A percentile compares a stretch with the other conserved stretches of the same genome.
These are phyloP conservation scores for Passerculus sandwichensis DNA, from an alignment of 2,797 vertebrate genomes.

Conservation along the genomic window DNA sequence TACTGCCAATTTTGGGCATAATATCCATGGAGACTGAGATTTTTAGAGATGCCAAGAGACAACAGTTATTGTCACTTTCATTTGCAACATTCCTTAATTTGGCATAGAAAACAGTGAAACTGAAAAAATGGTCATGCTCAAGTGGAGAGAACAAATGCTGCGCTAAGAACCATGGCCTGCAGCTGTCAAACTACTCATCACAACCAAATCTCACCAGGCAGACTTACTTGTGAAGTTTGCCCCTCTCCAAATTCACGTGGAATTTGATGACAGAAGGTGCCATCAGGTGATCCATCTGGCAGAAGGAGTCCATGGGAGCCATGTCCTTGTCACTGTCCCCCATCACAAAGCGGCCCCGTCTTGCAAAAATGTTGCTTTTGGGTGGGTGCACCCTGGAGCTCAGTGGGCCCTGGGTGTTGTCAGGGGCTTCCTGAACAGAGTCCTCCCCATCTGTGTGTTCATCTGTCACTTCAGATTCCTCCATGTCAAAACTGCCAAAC, in stretches of 20 bases:
- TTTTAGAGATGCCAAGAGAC: background rate
- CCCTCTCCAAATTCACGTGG: conserved; percentile 77
- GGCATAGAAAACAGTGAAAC: background rate
- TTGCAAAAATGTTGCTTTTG: conserved; percentile 69
- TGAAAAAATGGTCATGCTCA: background rate
- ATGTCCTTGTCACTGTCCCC: conserved; percentile 68
- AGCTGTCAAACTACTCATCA: background rate
- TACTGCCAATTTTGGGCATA: background rate
- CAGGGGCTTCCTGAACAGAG: conserved; percentile 9
- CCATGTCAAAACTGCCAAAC: conserved; percentile 70
- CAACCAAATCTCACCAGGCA: background rate
- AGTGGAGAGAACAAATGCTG: background rate
- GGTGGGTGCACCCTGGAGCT: conserved; percentile 35
- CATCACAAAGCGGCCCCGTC: conserved; percentile 73
- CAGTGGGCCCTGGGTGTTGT: conserved; percentile 17
- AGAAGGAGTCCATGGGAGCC: conserved; percentile 88
- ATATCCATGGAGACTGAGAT: background rate
- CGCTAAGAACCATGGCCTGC: background rate
- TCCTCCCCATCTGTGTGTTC: conserved; percentile 79
- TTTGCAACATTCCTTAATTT: background rate
- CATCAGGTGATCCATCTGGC: conserved; percentile 79
- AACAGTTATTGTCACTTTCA: background rate
- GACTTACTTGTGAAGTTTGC: conserved; percentile 73
- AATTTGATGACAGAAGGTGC: conserved; percentile 77
- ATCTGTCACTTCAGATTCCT: conserved; percentile 71